These are phyloP conservation scores for Atherix ibis DNA, from an alignment of 2,888 invertebrate species.

Conservation along the genomic window DNA sequence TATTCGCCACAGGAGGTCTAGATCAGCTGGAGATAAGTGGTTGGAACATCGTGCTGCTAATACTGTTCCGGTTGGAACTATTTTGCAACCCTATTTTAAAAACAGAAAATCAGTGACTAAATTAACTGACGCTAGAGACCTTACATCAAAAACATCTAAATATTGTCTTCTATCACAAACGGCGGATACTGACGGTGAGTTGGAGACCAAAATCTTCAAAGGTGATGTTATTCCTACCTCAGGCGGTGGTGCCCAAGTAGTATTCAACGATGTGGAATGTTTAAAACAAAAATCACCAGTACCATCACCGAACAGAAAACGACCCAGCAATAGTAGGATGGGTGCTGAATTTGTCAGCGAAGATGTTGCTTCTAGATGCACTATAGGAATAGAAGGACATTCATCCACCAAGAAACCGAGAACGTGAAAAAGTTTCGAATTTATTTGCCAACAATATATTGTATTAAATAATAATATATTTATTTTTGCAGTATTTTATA, in stretches of 20 bases:
- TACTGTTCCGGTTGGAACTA: slow-evolving; percentile 71
- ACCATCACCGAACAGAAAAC: slow-evolving; percentile 31
- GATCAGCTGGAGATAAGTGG: slow-evolving; percentile 67
- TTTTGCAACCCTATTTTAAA: slow-evolving; percentile 70
- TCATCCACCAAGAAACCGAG: slow-evolving; percentile 29
- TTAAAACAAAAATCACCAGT: slow-evolving; percentile 67
- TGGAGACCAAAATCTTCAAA: slow-evolving; percentile 87
- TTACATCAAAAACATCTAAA: slow-evolving; percentile 56
- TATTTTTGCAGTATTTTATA: too few species aligned
- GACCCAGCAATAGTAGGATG: slow-evolving; percentile 22
- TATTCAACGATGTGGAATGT: slow-evolving; percentile 88
- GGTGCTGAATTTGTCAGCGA: slow-evolving; percentile 10
- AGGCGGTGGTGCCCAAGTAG: slow-evolving; percentile 88
- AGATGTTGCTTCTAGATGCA: slow-evolving; percentile 28
- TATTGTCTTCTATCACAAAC: slow-evolving; percentile 90
- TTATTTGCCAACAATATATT: too few species aligned
- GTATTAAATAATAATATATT: too few species aligned
- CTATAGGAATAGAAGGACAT: slow-evolving; percentile 31
- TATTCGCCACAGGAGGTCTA: slow-evolving; percentile 60
- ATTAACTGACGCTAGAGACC: slow-evolving; percentile 60
- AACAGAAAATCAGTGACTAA: slow-evolving; percentile 72
- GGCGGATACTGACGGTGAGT: slow-evolving; percentile 78
- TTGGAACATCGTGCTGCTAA: slow-evolving; percentile 74
- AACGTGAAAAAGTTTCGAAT: slow-evolving; percentile 10
- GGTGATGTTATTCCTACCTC: slow-evolving; percentile 87